Base-by-base conservation (phyloP, 2,113 vertebrate genomes). In the Lethenteron camtschaticum region DNA sequence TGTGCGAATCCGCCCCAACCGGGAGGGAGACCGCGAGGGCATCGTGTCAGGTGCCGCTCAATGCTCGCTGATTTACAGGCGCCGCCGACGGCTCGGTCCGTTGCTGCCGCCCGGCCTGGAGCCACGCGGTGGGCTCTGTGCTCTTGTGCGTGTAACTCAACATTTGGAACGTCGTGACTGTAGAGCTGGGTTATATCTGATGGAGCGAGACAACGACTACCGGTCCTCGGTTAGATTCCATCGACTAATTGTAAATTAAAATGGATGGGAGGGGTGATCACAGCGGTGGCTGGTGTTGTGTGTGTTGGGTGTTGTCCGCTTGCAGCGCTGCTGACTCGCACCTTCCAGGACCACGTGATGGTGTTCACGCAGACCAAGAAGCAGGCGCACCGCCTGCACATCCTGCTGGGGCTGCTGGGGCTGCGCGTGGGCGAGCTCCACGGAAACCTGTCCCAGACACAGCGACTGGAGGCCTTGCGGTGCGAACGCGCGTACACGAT, bases 321-420 rank as follows among this genome's bases (percentile, higher is more conserved):
- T 68, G 56, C 69, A 99, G 94, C 92, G 68, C 81, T 99, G 14
- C 79, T 96, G 75, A 96, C 87, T 1, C 82, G 92, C 71, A 95
- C 89, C 0, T 99, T 99, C 78, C 85, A 83, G 8, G 90, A 96
- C 69, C 92, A 95, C 0, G 90, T 96, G 76, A 99, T 99, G 90
- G 73, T 90, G 5, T 99, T 99, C 80, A 99, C 86, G 9, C 94
- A 99, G 82, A 99, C 94, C 9, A 89, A 96, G 81, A 99, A 99
- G 74, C 92, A 96, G 75, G 94, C 94, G 12, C 94, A 99, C 71
- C 84, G 94, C 60, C 83, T 96, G 81, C 94, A 99, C 79, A 99
- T 99, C 76, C 79, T 96, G 0, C 79, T 99, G 16, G 94, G 94
- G 1, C 83, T 96, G 66, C 81, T 96, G 83, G 94, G 92, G 2